Base-by-base conservation (phyloP, 2,888 invertebrate species). In the Sminthurides aquaticus region DNA sequence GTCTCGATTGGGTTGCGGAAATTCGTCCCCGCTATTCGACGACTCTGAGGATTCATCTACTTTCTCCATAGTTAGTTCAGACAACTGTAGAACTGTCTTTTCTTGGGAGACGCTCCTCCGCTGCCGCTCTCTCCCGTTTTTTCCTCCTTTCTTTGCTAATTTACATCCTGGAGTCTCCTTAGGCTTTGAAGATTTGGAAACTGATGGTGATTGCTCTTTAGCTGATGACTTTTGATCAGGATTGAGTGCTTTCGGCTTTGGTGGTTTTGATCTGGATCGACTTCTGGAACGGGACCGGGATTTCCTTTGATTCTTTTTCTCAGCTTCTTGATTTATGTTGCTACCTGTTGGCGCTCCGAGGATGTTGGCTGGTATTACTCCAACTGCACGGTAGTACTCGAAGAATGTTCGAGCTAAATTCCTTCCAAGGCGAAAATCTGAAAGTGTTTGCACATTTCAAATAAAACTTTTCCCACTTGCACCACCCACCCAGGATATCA, bases 311-410 rank as follows among this genome's bases (percentile, higher is more conserved):
- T 77, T 78, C 62, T 75, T 76, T 34, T 34, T 83, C 82, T 75
- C 80, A 78, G 28, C 79, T 79, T 49, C 84, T 78, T 15, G 82
- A 79, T 2, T 82, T 76, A 18, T 78, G 78, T 67, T 79, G 78
- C 43, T 79, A 77, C 59, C 79, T 54, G 75, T 65, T 54, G 75
- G 71, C 28, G 81, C 1, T 78, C 74, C 1, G 79, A 71, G 77
- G 60, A 81, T 70, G 56, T 80, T 79, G 22, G 80, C 77, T 0
- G 86, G 83, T 67, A 88, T 83, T 59, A 87, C 82, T 58, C 89
- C 89, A 29, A 84, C 86, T 66, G 86, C 83, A 74, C 86, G 85
- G 80, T 91, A 91, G 79, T 90, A 91, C 77, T 91, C 90, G 63
- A 89, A 79, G 76, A 90, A 85, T 1, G 90, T 87, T 55, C 87